Evolutionary conservation across 2,797 vertebrate genomes (phyloP).

Genomic region (Trachurus trachurus): DNA sequence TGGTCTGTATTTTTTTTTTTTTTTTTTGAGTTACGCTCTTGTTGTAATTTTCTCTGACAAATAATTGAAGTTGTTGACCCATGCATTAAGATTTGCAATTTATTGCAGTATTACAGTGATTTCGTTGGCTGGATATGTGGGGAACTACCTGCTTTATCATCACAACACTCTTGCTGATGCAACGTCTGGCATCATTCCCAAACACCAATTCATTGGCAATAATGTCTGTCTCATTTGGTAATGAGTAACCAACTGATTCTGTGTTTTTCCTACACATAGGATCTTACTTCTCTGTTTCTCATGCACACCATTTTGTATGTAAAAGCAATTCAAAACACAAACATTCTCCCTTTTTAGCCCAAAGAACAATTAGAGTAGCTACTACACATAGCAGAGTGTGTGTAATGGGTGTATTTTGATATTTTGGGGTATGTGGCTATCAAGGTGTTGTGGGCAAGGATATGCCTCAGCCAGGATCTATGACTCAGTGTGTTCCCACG

Average conservation of each 20-base stretch:
- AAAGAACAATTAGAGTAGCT: background rate
- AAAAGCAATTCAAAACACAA: background rate
- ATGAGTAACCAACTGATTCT: slow-evolving; percentile 3
- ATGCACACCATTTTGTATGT: background rate
- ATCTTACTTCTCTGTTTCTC: slow-evolving; percentile 6
- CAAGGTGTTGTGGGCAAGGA: slow-evolving; percentile 45
- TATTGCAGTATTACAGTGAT: background rate
- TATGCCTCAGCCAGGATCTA: slow-evolving; percentile 44
- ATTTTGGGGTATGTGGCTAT: slow-evolving; percentile 41
- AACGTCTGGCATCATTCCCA: slow-evolving; percentile 34
- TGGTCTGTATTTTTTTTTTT: background rate
- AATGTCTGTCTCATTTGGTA: slow-evolving; percentile 1
- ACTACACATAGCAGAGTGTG: background rate
- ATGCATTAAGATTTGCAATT: background rate
- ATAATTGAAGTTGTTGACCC: background rate
- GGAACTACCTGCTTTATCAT: slow-evolving; percentile 54
- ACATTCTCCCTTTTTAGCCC: background rate
- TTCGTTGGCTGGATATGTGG: slow-evolving; percentile 3
- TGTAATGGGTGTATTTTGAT: slow-evolving; percentile 22
- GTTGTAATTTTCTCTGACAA: background rate
- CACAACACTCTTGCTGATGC: slow-evolving; percentile 30
- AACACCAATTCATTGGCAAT: slow-evolving; percentile 27
- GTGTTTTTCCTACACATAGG: slow-evolving; percentile 4
- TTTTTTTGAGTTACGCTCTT: background rate
- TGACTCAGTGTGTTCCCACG: slow-evolving; percentile 60